These are phyloP conservation scores for Coregonus suidteri DNA, from an alignment of 2,797 vertebrate species.

Conservation along the genomic window DNA sequence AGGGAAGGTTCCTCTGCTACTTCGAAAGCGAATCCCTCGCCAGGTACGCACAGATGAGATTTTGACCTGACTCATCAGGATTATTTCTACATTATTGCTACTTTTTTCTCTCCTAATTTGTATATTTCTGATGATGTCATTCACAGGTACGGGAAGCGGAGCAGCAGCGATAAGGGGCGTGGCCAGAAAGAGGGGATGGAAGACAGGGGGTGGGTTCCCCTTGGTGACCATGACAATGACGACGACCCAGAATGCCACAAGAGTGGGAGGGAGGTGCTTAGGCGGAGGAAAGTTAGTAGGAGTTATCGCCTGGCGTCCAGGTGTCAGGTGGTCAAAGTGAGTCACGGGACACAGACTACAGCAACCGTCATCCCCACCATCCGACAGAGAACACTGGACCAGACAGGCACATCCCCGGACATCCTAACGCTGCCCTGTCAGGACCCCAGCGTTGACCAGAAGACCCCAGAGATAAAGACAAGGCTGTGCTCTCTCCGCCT, in stretches of 20 bases:
- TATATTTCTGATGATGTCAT: constrained; percentile 22
- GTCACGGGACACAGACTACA: constrained; percentile 84
- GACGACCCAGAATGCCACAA: constrained; percentile 44
- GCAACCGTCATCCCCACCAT: constrained; percentile 71
- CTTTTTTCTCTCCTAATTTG: not conserved
- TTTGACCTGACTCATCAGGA: constrained; percentile 33
- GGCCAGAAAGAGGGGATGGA: constrained; percentile 30
- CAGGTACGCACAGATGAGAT: constrained; percentile 59
- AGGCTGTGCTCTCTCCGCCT: constrained; percentile 75
- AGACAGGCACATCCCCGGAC: constrained; percentile 46
- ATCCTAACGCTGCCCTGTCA: constrained; percentile 36
- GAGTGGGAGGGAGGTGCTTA: constrained; percentile 53
- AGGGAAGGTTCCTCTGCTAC: constrained; percentile 82
- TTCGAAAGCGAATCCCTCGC: constrained; percentile 83
- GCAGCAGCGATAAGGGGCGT: constrained; percentile 31
- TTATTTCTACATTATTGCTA: not conserved
- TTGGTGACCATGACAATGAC: constrained; percentile 60
- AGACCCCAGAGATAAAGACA: constrained; percentile 75
- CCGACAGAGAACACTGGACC: constrained; percentile 66
- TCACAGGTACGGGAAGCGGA: constrained; percentile 60
- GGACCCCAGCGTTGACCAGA: constrained; percentile 53
- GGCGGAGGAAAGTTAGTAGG: constrained; percentile 51
- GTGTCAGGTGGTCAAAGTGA: constrained; percentile 85
- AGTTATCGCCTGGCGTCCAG: constrained; percentile 78
- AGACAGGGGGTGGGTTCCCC: constrained; percentile 53